Evolutionary conservation across 2,797 vertebrate genomes (phyloP).

Genomic region (Phoebastria nigripes): DNA sequence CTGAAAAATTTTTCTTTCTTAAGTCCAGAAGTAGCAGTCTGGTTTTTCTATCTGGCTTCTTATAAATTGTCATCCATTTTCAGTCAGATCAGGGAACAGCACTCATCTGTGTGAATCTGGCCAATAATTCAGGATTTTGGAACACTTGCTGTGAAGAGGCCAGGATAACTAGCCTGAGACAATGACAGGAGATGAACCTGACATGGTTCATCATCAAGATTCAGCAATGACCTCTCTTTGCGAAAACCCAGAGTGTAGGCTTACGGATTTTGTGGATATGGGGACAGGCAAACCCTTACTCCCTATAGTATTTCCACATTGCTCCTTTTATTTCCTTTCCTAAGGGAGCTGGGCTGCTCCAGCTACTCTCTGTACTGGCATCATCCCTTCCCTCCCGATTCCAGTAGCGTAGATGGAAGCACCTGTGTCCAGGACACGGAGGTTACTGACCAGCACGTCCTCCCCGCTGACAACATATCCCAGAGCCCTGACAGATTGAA

Average conservation of each 20-base stretch:
- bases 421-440: fast-evolving
- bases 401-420: not conserved
- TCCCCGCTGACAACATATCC: not conserved
- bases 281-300: not conserved
- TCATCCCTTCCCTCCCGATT: not conserved
- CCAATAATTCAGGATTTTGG: not conserved
- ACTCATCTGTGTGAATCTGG: not conserved
- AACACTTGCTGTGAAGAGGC: not conserved
- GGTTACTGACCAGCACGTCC: not conserved
- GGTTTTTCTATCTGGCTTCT: not conserved
- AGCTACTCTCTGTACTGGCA: not conserved
- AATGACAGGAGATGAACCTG: not conserved
- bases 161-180: not conserved
- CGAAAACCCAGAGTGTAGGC: not conserved
- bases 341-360: not conserved
- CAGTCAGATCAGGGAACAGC: not conserved
- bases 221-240: not conserved
- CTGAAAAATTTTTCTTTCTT: not conserved
- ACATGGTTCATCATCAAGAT: too few species aligned
- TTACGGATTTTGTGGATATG: not conserved
- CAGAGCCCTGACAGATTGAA: not conserved
- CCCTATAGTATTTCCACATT: not conserved
- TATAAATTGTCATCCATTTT: not conserved
- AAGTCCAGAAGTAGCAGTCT: not conserved
- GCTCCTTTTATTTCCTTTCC: not conserved